These are phyloP conservation scores for Nibea coibor DNA, from an alignment of 2,113 vertebrate species.

Conservation along the genomic window DNA sequence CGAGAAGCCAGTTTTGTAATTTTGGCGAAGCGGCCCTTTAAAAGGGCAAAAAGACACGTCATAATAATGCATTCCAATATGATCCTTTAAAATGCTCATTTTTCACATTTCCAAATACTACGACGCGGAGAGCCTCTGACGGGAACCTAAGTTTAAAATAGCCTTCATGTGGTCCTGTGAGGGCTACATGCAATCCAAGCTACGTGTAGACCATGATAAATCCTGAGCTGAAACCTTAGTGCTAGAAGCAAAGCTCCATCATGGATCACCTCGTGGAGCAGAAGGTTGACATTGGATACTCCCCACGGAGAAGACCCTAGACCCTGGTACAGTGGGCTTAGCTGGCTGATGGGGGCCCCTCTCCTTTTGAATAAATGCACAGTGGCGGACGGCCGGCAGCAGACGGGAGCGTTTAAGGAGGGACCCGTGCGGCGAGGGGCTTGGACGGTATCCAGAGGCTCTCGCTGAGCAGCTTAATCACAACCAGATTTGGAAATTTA, in stretches of 20 bases:
- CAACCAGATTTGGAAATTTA: constrained; percentile 81
- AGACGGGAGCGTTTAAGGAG: constrained; percentile 79
- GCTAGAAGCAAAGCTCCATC: constrained; percentile 41
- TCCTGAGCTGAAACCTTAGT: constrained; percentile 46
- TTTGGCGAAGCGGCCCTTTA: neutral
- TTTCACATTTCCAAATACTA: constrained; percentile 35
- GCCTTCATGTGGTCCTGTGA: constrained; percentile 47
- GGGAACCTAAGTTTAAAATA: constrained; percentile 46
- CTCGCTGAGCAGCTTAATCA: constrained; percentile 80
- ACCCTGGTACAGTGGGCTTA: constrained; percentile 52
- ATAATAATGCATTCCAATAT: neutral
- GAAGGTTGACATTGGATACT: constrained; percentile 64
- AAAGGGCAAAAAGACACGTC: neutral
- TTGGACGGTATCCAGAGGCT: constrained; percentile 76
- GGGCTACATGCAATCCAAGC: constrained; percentile 17
- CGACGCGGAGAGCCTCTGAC: neutral
- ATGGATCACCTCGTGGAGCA: constrained; percentile 52
- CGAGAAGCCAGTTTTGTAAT: neutral
- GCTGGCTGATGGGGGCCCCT: constrained; percentile 32
- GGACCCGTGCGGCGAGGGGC: constrained; percentile 57
- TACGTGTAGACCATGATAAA: constrained; percentile 49
- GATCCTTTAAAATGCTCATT: constrained; percentile 3
- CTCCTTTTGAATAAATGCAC: constrained; percentile 56
- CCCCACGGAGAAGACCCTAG: constrained; percentile 56
- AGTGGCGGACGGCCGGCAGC: constrained; percentile 62